A percentile compares a stretch with the other conserved stretches of the same genome.
Evolutionary conservation across 2,888 invertebrate species (phyloP).

Genomic region (Leucophenga montana): DNA sequence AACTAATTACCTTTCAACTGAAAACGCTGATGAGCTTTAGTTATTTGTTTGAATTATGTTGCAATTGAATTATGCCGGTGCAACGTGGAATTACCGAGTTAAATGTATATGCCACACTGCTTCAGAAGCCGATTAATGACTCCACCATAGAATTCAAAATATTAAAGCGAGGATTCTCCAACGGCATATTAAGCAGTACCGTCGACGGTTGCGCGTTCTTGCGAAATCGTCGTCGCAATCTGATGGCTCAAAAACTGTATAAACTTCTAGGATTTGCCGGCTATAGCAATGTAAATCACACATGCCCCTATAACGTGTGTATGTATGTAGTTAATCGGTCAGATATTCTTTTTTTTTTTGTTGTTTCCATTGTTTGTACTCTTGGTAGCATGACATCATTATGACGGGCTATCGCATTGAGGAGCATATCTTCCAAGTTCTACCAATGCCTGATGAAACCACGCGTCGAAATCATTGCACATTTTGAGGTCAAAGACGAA

Average conservation of each 20-base stretch:
- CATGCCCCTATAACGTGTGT: constrained; percentile 31
- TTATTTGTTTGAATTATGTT: too few species aligned
- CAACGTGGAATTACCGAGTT: background rate
- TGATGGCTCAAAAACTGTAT: constrained; percentile 32
- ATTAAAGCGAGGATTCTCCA: background rate
- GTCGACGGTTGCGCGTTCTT: constrained; percentile 38
- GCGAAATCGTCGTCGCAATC: constrained; percentile 33
- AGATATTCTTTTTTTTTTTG: background rate
- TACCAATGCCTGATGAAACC: background rate
- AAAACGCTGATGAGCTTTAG: too few species aligned
- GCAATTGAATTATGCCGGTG: background rate
- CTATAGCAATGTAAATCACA: constrained; percentile 39
- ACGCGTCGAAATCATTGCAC: background rate
- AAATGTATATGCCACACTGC: background rate
- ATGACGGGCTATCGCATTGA: background rate
- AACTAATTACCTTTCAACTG: too few species aligned
- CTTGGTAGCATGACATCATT: background rate
- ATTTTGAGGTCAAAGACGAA: background rate
- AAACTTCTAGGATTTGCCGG: constrained; percentile 22
- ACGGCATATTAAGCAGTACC: background rate
- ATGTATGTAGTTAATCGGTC: background rate
- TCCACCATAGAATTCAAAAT: background rate
- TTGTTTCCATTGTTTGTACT: background rate
- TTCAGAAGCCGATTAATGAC: background rate
- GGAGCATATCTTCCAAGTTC: background rate